A percentile compares a stretch with the other conserved stretches of the same genome.
These are phyloP conservation scores for Thymelicus acteon DNA, from an alignment of 2,888 invertebrate genomes.

Conservation along the genomic window DNA sequence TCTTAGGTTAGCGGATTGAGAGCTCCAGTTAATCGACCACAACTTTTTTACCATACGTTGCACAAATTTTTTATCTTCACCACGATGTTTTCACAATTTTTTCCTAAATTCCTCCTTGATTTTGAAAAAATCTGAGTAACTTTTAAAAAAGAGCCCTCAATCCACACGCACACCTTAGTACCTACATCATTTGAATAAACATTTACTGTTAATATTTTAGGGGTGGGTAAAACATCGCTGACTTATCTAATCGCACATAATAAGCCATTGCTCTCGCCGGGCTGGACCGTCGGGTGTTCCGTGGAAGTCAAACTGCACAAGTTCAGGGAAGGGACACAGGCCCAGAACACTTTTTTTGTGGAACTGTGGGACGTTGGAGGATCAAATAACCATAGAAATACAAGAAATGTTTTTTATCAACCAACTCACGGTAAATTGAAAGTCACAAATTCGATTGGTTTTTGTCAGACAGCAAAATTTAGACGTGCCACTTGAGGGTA, in stretches of 20 bases:
- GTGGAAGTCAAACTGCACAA: constrained; percentile 98
- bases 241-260: constrained; percentile 96
- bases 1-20: too few relatives aligned
- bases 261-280: constrained; percentile 92
- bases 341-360: constrained; percentile 95
- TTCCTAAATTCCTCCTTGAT: too few relatives aligned
- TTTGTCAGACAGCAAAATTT: neutral
- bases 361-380: constrained; percentile 99
- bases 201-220: constrained; percentile 72
- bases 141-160: too few relatives aligned
- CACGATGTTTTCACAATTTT: too few relatives aligned
- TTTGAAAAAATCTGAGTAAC: too few relatives aligned
- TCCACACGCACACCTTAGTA: too few relatives aligned
- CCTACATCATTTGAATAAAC: constrained; percentile 2
- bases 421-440: constrained; percentile 91
- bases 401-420: constrained; percentile 97
- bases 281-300: constrained; percentile 98
- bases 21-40: too few relatives aligned
- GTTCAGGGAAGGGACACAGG: constrained; percentile 96
- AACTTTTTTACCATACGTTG: too few relatives aligned
- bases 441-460: neutral
- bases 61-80: too few relatives aligned
- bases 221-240: constrained; percentile 98
- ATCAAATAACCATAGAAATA: constrained; percentile 95
- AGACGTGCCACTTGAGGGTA: too few relatives aligned